These are phyloP conservation scores for Thunnus albacares DNA, from an alignment of 2,797 vertebrate species.

Conservation along the genomic window DNA sequence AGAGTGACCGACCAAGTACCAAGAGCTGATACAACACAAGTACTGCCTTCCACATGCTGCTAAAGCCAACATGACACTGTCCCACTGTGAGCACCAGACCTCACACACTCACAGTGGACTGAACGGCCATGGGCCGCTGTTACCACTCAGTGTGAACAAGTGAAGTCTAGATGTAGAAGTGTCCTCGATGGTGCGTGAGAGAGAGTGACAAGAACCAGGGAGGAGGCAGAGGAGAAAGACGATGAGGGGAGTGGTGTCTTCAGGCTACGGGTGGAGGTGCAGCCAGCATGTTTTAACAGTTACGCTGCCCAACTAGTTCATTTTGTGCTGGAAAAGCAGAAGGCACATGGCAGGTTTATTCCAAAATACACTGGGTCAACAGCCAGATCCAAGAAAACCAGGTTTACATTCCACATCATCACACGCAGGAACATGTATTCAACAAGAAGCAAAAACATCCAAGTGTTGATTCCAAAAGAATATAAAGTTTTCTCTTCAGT, in stretches of 20 bases:
- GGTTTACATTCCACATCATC: background rate
- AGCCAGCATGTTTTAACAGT: conserved; percentile 30
- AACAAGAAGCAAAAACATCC: background rate
- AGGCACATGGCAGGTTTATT: background rate
- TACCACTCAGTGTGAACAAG: too few relatives aligned
- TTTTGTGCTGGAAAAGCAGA: background rate
- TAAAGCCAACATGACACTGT: conserved; percentile 6
- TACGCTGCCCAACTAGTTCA: conserved; percentile 14
- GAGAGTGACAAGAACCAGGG: conserved; percentile 6
- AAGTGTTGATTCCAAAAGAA: background rate
- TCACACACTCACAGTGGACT: background rate
- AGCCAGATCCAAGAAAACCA: background rate
- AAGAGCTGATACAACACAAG: conserved; percentile 58
- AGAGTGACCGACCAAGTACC: background rate
- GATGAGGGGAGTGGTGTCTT: conserved; percentile 77
- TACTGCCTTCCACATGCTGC: conserved; percentile 72
- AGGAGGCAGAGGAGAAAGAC: conserved; percentile 16
- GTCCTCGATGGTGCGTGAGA: background rate
- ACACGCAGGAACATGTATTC: background rate
- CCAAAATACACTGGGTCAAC: rapidly evolving
- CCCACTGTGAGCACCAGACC: background rate
- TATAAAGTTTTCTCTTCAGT: background rate
- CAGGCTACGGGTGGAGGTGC: conserved; percentile 63
- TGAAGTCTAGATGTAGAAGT: background rate
- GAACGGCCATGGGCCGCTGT: background rate